Base-by-base conservation (phyloP, 2,888 invertebrate species). In the Lasioglossum pauxillum region DNA sequence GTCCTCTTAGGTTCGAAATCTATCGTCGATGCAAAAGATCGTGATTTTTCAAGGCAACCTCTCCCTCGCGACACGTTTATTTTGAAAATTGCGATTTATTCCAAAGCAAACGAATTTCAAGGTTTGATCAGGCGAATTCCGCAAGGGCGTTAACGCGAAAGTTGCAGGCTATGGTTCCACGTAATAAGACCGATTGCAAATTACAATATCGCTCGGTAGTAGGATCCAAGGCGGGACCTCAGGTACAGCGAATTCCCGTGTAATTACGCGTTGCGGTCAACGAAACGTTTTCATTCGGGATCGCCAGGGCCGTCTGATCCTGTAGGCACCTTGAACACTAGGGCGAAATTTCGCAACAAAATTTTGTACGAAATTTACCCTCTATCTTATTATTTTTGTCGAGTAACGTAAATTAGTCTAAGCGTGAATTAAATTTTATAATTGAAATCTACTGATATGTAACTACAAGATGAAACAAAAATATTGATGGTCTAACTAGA, bases 201-300 rank as follows among this genome's bases (percentile, higher is more conserved):
- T 73, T 81, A 46, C 41, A 49, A 83, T 73, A 75, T 73, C 38
- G 53, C 44, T 46, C 57, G 38, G 16, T 19, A 14, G 38, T 60
- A 78, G 23, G 81, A 82, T 46, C 35, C 23, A 19, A 46, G 44
- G 27, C 10, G 38, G 38, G 16, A 60, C 60, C 60, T 78, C 64
- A 72, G 31, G 46, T 16, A 78, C 41, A 8, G 35, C 71, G 71
- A 35, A 44, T 46, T 53, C 19, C 38, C 41, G 75, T 71, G 60
- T 81, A 83, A 83, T 83, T 81, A 83, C 44, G 57, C 60, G 41
- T 49, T 83, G 71, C 82, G 75, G 82, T 81, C 75, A 75, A 81
- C 75, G 64, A 81, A 81, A 49, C 81, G 41, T 75, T 75, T 81
- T 81, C 75, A 81, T 81, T 83, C 82, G 46, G 41, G 67, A 81